phyloP scores from a whole-genome alignment of 2,113 vertebrate species.

The Gavia stellata region DNA sequence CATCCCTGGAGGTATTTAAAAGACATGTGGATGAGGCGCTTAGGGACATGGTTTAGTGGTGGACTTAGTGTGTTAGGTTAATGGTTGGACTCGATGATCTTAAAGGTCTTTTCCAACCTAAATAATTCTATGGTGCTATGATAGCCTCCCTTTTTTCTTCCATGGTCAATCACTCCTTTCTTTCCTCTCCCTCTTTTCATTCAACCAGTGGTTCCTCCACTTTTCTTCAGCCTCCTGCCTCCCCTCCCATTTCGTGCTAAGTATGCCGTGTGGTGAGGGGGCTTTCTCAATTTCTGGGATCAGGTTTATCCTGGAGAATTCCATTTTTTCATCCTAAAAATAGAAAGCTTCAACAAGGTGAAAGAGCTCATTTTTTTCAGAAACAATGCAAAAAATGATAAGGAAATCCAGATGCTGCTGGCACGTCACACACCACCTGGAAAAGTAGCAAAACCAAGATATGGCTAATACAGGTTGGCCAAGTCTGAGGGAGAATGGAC shows the following conservation, averaged over 20 bases:
- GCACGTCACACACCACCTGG: not conserved
- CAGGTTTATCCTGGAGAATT: not conserved
- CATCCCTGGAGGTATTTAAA: no score
- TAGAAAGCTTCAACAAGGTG: not conserved
- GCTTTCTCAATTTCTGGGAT: not conserved
- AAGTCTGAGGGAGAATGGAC: not conserved
- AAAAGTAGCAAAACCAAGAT: not conserved
- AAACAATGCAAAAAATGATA: not conserved
- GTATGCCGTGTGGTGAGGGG: not conserved
- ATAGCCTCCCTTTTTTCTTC: not conserved
- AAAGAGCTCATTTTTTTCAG: not conserved
- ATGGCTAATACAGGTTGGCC: rapidly evolving
- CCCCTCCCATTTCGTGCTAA: not conserved
- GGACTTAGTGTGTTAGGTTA: no score
- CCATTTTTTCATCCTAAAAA: not conserved
- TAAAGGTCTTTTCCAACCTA: no score
- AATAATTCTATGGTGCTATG: no score
- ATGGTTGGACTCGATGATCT: no score
- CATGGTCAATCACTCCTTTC: not conserved
- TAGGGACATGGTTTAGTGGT: no score
- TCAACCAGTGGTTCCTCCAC: not conserved
- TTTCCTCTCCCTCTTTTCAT: not conserved
- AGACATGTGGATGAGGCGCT: no score
- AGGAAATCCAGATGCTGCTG: not conserved
- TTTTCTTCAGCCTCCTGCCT: not conserved